Evolutionary conservation across 2,888 invertebrate genomes (phyloP).

Genomic region (Pollenia griseotomentosa): DNA sequence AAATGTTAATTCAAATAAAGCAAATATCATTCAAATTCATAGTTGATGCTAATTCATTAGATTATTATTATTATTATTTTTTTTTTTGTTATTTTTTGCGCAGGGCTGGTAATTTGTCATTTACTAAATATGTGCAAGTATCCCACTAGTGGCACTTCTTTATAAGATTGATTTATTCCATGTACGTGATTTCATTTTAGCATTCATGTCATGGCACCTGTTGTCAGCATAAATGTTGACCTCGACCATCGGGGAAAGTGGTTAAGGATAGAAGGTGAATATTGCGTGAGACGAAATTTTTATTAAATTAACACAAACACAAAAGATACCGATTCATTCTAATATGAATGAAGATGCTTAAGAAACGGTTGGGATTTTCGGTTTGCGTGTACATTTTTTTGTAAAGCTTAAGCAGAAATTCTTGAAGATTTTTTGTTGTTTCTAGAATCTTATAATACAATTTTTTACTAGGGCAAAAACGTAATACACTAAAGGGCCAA

Average conservation of each 20-base stretch:
- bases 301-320: conserved; percentile 43
- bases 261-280: neutral
- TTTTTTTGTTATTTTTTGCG: neutral
- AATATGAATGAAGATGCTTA: neutral
- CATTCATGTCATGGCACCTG: conserved; percentile 50
- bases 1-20: no score
- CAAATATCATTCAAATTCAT: conserved; percentile 5
- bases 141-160: neutral
- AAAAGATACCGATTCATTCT: neutral
- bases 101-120: neutral
- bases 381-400: neutral
- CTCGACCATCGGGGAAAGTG: neutral
- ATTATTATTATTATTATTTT: neutral
- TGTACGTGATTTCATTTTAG: conserved; percentile 61
- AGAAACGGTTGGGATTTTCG: no score
- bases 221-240: conserved; percentile 43
- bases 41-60: conserved; percentile 5
- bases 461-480: no score
- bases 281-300: conserved; percentile 36
- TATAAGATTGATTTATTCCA: conserved; percentile 56
- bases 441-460: neutral
- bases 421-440: neutral
- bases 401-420: neutral
- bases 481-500: no score
- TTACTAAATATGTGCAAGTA: neutral